A percentile compares a stretch with the other conserved stretches of the same genome.
Conservation (phyloP, 2,888 invertebrate genomes). For the Sminthurinus aureus region DNA sequence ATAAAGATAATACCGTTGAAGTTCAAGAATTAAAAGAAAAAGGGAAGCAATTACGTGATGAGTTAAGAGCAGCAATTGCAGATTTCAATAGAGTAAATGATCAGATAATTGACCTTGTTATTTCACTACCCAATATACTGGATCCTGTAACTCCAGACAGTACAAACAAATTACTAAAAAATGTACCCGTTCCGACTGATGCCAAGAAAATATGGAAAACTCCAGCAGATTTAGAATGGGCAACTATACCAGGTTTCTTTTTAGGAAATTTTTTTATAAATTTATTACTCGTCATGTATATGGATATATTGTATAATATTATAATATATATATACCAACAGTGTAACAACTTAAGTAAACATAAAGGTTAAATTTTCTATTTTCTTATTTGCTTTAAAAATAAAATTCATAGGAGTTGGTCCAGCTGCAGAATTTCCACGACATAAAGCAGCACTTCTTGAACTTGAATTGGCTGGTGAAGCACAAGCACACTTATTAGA, state of each 20-base stretch:
- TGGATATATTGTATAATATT: too few relatives aligned
- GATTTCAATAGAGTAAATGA: conserved; percentile 78
- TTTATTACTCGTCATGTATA: too few relatives aligned
- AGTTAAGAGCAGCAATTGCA: conserved; percentile 71
- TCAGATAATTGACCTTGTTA: conserved; percentile 70
- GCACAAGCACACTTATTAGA: conserved; percentile 62
- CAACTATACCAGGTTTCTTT: conserved; percentile 27
- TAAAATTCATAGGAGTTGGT: conserved; percentile 46
- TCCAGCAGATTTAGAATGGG: conserved; percentile 47
- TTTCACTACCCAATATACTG: conserved; percentile 76
- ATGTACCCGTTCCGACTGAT: conserved; percentile 57
- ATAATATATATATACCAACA: background rate
- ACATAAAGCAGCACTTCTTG: conserved; percentile 49
- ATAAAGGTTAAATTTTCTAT: background rate
- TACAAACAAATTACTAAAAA: conserved; percentile 61
- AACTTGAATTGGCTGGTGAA: conserved; percentile 53
- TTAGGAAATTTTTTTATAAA: conserved; percentile 66
- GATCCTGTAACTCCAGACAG: conserved; percentile 70
- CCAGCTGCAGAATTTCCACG: conserved; percentile 50
- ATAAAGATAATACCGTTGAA: conserved; percentile 60
- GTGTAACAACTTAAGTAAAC: background rate
- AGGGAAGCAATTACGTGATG: conserved; percentile 68
- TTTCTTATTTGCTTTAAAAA: background rate
- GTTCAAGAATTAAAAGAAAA: conserved; percentile 69
- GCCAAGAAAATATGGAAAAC: conserved; percentile 44